Evolutionary conservation across 2,888 invertebrate species (phyloP).

Genomic region (Oasisia sp.): DNA sequence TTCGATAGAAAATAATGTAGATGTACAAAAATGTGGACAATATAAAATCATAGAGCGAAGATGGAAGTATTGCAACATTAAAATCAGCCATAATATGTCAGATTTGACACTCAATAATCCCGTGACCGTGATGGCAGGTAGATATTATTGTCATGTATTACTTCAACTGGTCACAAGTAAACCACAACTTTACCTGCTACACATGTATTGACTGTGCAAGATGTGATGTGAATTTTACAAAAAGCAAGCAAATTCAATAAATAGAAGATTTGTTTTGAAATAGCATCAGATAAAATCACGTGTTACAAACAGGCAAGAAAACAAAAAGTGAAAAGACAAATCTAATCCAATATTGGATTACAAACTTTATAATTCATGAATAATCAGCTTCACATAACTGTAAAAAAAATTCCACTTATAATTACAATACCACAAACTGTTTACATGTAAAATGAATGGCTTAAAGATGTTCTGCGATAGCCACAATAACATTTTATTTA

Average conservation of each 20-base stretch:
- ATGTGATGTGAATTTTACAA: no score
- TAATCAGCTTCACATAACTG: neutral
- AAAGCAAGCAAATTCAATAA: no score
- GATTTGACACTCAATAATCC: neutral
- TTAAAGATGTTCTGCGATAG: neutral
- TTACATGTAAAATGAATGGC: neutral
- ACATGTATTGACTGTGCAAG: no score
- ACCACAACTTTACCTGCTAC: no score
- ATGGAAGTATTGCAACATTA: neutral
- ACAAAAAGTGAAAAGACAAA: neutral
- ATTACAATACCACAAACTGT: neutral
- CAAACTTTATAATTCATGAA: neutral
- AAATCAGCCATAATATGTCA: neutral
- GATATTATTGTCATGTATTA: no score
- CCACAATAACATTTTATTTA: neutral
- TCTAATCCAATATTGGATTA: neutral
- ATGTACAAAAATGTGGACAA: neutral
- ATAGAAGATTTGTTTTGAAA: no score
- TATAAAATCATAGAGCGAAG: neutral
- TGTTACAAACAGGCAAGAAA: neutral
- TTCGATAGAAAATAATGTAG: neutral
- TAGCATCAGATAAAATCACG: neutral
- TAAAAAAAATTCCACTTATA: neutral
- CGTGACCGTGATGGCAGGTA: neutral
- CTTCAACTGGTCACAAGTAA: no score